Percentiles rank a stretch among this genome's conserved stretches.
Evolutionary conservation across 2,797 vertebrate species (phyloP).

Genomic region (Lepilemur septentrionalis): DNA sequence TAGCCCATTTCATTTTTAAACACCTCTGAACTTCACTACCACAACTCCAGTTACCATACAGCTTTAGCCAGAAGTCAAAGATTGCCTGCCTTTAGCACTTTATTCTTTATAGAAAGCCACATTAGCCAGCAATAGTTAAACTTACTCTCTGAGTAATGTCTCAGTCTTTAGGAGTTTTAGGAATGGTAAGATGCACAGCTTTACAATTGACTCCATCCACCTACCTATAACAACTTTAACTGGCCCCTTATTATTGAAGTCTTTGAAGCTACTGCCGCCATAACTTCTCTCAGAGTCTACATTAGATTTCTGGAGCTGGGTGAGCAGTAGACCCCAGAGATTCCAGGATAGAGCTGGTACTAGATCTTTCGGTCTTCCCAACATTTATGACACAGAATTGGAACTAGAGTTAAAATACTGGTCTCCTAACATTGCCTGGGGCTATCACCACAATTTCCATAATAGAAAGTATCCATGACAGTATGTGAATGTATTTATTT

Average conservation of each 20-base stretch:
- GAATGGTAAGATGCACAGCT: conserved; percentile 35
- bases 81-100: conserved; percentile 27
- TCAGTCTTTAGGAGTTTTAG: conserved; percentile 59
- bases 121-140: conserved; percentile 64
- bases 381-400: neutral
- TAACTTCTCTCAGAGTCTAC: neutral
- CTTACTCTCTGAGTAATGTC: conserved; percentile 42
- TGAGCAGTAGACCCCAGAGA: neutral
- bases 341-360: neutral
- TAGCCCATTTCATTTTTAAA: conserved; percentile 44
- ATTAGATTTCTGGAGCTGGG: conserved; percentile 13
- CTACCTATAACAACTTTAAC: conserved; percentile 22
- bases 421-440: conserved; percentile 19
- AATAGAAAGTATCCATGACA: neutral
- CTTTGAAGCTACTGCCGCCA: conserved; percentile 36
- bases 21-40: conserved; percentile 7
- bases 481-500: neutral
- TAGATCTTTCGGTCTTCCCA: neutral
- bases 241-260: conserved; percentile 24
- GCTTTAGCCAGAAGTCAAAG: conserved; percentile 47
- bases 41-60: conserved; percentile 11
- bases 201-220: conserved; percentile 37
- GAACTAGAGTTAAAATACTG: conserved; percentile 33
- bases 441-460: conserved; percentile 25
- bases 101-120: conserved; percentile 53